Evolutionary conservation across 2,797 vertebrate genomes (phyloP), one percentile per base, ranked within the genome.

Genomic region (Macropus fuliginosus): DNA sequence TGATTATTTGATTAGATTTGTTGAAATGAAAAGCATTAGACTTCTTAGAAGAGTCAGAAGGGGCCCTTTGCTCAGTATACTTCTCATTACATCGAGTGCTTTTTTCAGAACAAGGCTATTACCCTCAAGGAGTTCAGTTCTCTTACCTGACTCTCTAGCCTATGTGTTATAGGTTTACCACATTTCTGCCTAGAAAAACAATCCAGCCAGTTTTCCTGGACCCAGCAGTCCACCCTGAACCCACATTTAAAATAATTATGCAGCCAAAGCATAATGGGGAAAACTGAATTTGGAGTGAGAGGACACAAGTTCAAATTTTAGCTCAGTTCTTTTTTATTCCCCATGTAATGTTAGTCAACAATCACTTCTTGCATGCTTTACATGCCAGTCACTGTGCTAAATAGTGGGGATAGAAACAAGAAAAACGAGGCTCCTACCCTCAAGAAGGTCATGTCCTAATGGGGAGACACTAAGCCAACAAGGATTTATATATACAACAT

Each of bases 51-150:
- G 14, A 13, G 59, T 66, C 62, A n/a, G 34, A n/a, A 34, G 34
- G 34, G 34, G 34, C 34, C 4, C 62, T 12, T n/a, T 18, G 62
- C 46, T 90, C 40, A 54, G 46, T 90, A 29, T 52, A 90, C 57
- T 59, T 59, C 13, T 31, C 57, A 59, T 31, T 66, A 18, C 46
- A 74, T 55, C 54, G 1, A 29, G n/a, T 95, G 27, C 57, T 56
- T 90, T 56, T 90, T 62, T 57, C 93, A 95, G 50, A 93, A 94
- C 95, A 95, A 94, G 57, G 56, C 13, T 56, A 95, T 62, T 56
- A 50, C 27, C 95, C 56, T 95, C 62, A 94, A 95, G 93, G 50
- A 97, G 95, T 93, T 96, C 57, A 94, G 74, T 59, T 97, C 87
- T 97, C 90, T 92, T 13, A 93, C 31, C 46, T 54, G 94, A 91